These are phyloP conservation scores for Shinisaurus crocodilurus DNA, from an alignment of 2,113 vertebrate genomes.

Conservation along the genomic window DNA sequence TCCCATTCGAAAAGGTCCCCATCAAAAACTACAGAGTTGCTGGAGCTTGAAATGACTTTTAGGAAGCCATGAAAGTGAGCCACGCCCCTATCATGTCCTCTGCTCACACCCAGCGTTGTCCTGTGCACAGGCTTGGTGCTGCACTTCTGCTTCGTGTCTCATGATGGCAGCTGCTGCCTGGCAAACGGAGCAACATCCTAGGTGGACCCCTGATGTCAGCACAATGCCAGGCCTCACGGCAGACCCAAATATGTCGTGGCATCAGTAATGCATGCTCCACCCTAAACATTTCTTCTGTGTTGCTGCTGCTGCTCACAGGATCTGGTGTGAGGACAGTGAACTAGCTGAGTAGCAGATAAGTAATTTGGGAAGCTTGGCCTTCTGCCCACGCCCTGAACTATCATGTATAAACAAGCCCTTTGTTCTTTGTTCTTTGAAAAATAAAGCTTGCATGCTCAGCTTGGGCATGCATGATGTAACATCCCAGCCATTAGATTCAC, in stretches of 20 bases:
- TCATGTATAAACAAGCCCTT: constrained; percentile 24
- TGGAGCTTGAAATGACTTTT: background rate
- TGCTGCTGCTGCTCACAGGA: background rate
- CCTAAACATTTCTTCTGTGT: background rate
- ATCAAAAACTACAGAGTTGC: background rate
- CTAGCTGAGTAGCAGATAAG: background rate
- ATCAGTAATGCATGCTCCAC: background rate
- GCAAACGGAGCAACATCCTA: background rate
- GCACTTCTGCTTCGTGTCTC: background rate
- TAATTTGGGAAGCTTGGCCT: constrained; percentile 9
- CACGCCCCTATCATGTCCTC: background rate
- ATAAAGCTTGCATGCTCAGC: background rate
- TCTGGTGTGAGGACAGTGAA: background rate
- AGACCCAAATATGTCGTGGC: background rate
- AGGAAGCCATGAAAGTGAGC: background rate
- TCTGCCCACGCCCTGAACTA: background rate
- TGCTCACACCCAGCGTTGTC: background rate
- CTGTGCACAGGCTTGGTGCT: background rate
- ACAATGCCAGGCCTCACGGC: background rate
- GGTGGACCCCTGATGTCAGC: background rate
- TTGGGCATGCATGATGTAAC: constrained; percentile 21
- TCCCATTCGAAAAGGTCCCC: background rate
- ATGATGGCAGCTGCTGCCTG: background rate
- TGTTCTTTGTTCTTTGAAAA: constrained; percentile 18
- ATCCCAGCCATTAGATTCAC: background rate